A percentile compares a stretch with the other conserved stretches of the same genome.
phyloP scores from a whole-genome alignment of 2,888 invertebrate genomes.

The Tridacna gigas region DNA sequence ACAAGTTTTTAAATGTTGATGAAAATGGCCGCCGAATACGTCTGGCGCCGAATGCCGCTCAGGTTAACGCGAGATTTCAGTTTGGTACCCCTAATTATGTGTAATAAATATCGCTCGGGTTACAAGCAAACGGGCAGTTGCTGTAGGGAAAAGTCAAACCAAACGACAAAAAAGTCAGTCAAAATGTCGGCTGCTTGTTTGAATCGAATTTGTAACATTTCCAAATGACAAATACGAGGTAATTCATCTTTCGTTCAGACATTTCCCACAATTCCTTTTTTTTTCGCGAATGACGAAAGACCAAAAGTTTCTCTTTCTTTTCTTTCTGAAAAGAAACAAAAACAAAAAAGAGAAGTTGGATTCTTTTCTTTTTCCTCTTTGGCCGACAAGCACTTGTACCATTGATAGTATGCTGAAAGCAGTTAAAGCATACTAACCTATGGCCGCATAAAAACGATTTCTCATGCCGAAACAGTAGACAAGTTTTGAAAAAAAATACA shows the following conservation, averaged over 20 bases:
- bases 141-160: slow-evolving; percentile 45
- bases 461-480: no score
- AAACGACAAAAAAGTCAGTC: slow-evolving; percentile 54
- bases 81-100: slow-evolving; percentile 46
- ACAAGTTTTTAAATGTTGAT: slow-evolving; percentile 14
- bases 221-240: slow-evolving; percentile 62
- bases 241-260: slow-evolving; percentile 56
- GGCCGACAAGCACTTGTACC: no score
- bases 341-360: no score
- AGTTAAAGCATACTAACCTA: no score
- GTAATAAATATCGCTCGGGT: slow-evolving; percentile 51
- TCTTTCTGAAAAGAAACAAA: no score
- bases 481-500: no score
- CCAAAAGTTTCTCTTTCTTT: not conserved
- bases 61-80: slow-evolving; percentile 41
- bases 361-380: no score
- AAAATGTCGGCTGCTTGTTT: slow-evolving; percentile 48
- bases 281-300: slow-evolving; percentile 3
- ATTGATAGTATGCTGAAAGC: no score
- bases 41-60: slow-evolving; percentile 51
- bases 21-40: slow-evolving; percentile 32
- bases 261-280: slow-evolving; percentile 19
- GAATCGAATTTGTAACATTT: slow-evolving; percentile 63
- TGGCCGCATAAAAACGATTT: no score
- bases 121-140: slow-evolving; percentile 39